Conservation (phyloP, 2,113 vertebrate genomes). For the Ardeotis arabs region DNA sequence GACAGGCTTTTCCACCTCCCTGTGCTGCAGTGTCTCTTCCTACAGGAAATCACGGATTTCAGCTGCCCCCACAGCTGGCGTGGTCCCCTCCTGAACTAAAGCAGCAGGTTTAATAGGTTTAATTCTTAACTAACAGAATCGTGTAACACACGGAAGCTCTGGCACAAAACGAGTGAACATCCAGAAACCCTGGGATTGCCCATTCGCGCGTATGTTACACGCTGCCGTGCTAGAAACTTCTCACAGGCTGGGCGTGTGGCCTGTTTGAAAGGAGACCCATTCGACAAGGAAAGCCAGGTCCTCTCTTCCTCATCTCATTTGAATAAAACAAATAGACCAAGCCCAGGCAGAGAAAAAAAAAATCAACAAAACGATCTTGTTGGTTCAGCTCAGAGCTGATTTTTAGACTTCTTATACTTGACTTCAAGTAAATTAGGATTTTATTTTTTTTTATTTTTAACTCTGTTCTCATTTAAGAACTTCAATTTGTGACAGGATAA, state of each 20-base stretch:
- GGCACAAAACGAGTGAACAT: background rate
- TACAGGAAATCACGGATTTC: background rate
- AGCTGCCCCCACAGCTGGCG: accelerated
- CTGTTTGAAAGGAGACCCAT: background rate
- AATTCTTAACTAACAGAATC: background rate
- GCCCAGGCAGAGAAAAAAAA: background rate
- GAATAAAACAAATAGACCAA: constrained; percentile 61
- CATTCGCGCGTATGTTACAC: background rate
- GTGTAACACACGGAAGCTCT: background rate
- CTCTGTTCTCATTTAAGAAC: background rate
- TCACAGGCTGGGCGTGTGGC: background rate
- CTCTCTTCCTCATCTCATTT: background rate
- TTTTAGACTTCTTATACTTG: background rate
- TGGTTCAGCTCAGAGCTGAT: background rate
- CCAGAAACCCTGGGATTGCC: background rate
- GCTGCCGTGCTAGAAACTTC: background rate
- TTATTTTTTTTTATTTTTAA: background rate
- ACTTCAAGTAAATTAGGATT: background rate
- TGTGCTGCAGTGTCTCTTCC: background rate
- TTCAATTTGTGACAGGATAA: background rate
- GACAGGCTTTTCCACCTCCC: background rate
- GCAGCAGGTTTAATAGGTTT: background rate
- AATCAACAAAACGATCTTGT: background rate
- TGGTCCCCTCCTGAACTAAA: background rate
- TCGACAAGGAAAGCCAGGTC: background rate